phyloP scores from a whole-genome alignment of 1,140 invertebrate species.

The Diabrotica undecimpunctata region DNA sequence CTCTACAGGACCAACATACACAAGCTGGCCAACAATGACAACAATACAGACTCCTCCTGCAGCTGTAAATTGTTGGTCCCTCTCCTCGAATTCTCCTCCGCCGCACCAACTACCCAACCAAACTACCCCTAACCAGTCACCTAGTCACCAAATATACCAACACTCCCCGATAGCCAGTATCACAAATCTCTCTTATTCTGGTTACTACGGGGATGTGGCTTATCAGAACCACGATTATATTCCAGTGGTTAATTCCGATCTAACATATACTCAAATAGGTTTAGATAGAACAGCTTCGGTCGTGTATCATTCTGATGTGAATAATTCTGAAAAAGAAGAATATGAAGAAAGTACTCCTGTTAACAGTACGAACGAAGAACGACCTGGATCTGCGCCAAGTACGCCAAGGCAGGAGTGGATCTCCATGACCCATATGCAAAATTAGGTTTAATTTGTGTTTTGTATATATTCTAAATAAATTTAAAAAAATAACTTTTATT shows the following conservation, averaged over 20 bases:
- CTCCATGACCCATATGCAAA: slow-evolving; percentile 30
- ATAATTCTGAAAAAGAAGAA: slow-evolving; percentile 23
- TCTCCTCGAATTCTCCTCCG: slow-evolving; percentile 43
- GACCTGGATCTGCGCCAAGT: slow-evolving; percentile 28
- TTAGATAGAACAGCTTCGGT: slow-evolving; percentile 29
- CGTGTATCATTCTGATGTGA: slow-evolving; percentile 33
- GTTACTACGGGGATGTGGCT: slow-evolving; percentile 44
- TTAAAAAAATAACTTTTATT: neutral
- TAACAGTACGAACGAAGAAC: slow-evolving; percentile 26
- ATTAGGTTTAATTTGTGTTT: slow-evolving; percentile 16
- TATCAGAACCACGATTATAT: slow-evolving; percentile 44
- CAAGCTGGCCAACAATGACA: slow-evolving; percentile 40
- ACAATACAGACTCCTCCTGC: slow-evolving; percentile 40
- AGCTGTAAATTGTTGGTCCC: slow-evolving; percentile 45
- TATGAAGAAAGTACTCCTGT: slow-evolving; percentile 26
- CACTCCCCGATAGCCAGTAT: slow-evolving; percentile 41
- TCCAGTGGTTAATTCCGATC: slow-evolving; percentile 34
- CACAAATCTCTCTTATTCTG: slow-evolving; percentile 42
- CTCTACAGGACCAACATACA: slow-evolving; percentile 37
- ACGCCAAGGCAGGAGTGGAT: slow-evolving; percentile 35
- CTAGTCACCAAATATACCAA: slow-evolving; percentile 45
- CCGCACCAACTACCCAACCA: slow-evolving; percentile 42
- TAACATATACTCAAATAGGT: slow-evolving; percentile 36
- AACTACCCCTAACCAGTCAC: slow-evolving; percentile 43
- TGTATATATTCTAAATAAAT: neutral